Evolutionary conservation across 2,888 invertebrate genomes (phyloP).

Genomic region (Eilema depressum): DNA sequence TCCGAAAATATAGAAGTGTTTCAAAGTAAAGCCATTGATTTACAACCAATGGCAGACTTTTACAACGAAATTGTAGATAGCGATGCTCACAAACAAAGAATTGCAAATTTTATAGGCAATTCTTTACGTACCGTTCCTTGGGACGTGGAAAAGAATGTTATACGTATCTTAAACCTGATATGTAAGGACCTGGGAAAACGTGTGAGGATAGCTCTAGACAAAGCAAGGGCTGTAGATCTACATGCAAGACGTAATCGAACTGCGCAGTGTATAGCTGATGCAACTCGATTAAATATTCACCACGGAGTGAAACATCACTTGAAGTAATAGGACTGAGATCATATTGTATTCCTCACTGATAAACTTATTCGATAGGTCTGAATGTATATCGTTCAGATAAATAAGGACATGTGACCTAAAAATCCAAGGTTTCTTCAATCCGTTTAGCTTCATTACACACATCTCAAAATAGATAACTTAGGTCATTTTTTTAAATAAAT

Average conservation of each 20-base stretch:
- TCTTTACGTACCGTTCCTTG: conserved; percentile 25
- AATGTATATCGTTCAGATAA: too few species aligned
- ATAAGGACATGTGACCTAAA: too few species aligned
- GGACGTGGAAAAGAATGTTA: conserved; percentile 34
- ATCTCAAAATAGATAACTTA: too few species aligned
- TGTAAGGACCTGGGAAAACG: conserved; percentile 25
- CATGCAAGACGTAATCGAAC: conserved; percentile 21
- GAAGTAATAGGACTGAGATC: neutral
- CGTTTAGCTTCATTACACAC: too few species aligned
- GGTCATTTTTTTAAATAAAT: too few species aligned
- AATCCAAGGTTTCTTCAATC: too few species aligned
- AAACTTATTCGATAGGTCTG: neutral
- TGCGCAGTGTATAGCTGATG: conserved; percentile 29
- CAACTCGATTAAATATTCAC: neutral
- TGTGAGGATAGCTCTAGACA: conserved; percentile 15
- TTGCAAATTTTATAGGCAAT: conserved; percentile 34
- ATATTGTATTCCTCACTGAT: neutral
- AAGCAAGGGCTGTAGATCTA: conserved; percentile 20
- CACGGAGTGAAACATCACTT: neutral
- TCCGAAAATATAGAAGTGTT: conserved; percentile 52
- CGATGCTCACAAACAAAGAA: conserved; percentile 46
- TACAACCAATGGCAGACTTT: conserved; percentile 90
- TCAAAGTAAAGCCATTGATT: conserved; percentile 62
- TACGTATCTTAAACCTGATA: conserved; percentile 21
- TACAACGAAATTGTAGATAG: conserved; percentile 82